Evolutionary conservation across 2,797 vertebrate genomes (phyloP).

Genomic region (Xenentodon cancila): DNA sequence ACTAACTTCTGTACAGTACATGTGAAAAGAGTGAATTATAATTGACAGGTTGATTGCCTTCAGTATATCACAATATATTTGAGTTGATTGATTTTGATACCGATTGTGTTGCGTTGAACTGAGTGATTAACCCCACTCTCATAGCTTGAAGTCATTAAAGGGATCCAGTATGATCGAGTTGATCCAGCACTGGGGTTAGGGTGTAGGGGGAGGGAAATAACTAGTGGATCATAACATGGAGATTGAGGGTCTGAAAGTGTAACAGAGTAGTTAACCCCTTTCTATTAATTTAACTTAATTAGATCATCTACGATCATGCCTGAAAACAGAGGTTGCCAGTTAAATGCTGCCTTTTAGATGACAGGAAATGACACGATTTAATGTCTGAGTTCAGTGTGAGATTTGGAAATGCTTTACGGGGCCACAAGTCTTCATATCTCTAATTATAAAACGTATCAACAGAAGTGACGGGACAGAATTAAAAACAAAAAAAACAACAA

Average conservation of each 20-base stretch:
- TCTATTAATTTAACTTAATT: no score
- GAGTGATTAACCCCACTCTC: neutral
- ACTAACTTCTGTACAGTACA: constrained; percentile 45
- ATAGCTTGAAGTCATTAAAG: neutral
- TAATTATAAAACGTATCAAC: constrained; percentile 37
- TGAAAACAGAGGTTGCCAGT: no score
- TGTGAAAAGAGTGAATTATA: constrained; percentile 24
- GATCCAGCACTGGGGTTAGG: neutral
- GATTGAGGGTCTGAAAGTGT: no score
- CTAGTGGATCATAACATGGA: constrained; percentile 8
- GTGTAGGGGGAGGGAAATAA: neutral
- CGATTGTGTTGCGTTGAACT: no score
- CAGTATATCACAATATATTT: neutral
- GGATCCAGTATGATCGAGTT: neutral
- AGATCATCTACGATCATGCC: no score
- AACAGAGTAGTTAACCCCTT: no score
- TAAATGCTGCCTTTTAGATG: no score
- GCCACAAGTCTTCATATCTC: constrained; percentile 11
- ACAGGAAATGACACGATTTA: no score
- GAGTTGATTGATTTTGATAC: neutral
- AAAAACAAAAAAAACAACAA: neutral
- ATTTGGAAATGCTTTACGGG: constrained; percentile 6
- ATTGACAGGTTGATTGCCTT: constrained; percentile 23
- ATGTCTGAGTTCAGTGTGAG: constrained; percentile 10
- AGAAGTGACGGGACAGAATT: constrained; percentile 19